These are phyloP conservation scores for Seladonia tumulorum DNA, from an alignment of 2,888 invertebrate species.

Conservation along the genomic window DNA sequence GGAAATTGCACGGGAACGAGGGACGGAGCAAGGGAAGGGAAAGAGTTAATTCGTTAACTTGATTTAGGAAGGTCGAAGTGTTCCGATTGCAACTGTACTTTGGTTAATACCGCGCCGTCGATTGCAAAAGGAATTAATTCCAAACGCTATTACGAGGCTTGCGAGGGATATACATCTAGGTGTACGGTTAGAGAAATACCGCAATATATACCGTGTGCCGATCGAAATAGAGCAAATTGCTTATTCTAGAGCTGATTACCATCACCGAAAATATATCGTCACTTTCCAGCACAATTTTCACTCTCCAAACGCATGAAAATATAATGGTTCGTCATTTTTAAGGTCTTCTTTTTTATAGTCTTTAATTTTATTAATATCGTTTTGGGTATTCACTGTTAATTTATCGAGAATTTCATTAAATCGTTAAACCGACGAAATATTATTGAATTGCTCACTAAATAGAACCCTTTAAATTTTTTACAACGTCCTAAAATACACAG, in stretches of 20 bases:
- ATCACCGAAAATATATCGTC: not conserved
- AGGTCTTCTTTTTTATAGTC: not conserved
- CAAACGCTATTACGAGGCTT: conserved; percentile 6
- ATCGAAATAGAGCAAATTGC: conserved; percentile 10
- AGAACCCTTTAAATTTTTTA: too few relatives aligned
- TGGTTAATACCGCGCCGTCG: conserved; percentile 18
- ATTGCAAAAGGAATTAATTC: conserved; percentile 50
- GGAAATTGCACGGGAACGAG: not conserved
- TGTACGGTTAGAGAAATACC: not conserved
- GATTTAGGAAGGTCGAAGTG: conserved; percentile 30
- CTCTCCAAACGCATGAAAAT: not conserved
- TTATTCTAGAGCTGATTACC: not conserved
- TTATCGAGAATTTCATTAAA: not conserved
- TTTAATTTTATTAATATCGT: not conserved
- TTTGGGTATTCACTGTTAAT: not conserved
- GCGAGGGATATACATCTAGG: not conserved
- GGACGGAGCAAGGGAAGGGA: not conserved
- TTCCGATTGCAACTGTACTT: conserved; percentile 32
- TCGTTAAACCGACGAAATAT: not conserved
- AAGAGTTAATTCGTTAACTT: conserved; percentile 32
- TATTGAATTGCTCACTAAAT: too few relatives aligned
- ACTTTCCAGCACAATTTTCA: not conserved
- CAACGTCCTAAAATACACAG: not conserved
- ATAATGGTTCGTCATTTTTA: not conserved
- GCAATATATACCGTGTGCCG: not conserved